Evolutionary conservation across 2,797 vertebrate species (phyloP), one percentile per base, ranked within the genome.

Genomic region (Pipistrellus pygmaeus): DNA sequence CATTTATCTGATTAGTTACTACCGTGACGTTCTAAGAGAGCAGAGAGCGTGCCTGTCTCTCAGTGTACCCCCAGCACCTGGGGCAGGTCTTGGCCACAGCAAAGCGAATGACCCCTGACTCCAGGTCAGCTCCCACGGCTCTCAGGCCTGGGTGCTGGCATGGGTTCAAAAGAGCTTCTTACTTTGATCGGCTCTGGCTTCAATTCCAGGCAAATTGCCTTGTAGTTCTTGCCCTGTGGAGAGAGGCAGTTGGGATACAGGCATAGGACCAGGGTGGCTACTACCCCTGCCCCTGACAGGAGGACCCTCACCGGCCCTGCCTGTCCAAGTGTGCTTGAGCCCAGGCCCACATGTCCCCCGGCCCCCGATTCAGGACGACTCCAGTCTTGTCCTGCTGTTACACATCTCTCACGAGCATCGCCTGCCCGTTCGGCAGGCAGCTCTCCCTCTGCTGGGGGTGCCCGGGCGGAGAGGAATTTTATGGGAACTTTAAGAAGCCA

Each of bases 201-300:
- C 68, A 66, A 13, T 38, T 93, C 91, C 55, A 75, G 60, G 96
- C 75, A 95, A 85, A 90, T 13, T 8, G 69, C 44, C 91, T 85
- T 95, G 78, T 88, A 95, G 89, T 86, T 96, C 91, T 96, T 96
- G 90, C 3, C 91, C 97, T 96, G 90, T 2, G 1, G 71, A 85
- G n/a, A 66, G 41, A 80, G 8, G 32, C 20, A 12, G 44, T 7
- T 48, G 68, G 13, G 27, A 11, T 75, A 18, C 9, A 15, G 35
- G 6, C 6, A 2, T 60, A n/a, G 41, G 64, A 14, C 0, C 64
- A 20, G 44, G 44, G 68, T 83, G 64, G 23, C 20, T 1, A 13
- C 17, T 1, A 13, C 17, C 11, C 21, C 6, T 1, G 9, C 9
- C 8, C 41, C 51, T 46, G 21, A 51, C 17, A 30, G 68, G 18